phyloP scores from a whole-genome alignment of 2,113 vertebrate species.

The Muntiacus reevesi region DNA sequence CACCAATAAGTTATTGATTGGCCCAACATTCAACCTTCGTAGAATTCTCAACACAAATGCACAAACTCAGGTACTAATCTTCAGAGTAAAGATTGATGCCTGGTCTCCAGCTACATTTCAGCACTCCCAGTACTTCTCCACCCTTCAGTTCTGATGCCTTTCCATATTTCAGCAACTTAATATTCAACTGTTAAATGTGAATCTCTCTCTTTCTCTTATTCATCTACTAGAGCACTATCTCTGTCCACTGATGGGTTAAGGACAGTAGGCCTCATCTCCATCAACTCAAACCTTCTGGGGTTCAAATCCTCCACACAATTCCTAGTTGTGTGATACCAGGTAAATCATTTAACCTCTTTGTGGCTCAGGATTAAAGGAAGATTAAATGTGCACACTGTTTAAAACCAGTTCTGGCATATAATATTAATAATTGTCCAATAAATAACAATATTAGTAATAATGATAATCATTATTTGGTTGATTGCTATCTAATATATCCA shows the following conservation, averaged over 20 bases:
- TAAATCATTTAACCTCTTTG: neutral
- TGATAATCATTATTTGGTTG: neutral
- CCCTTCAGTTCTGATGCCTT: neutral
- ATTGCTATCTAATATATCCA: neutral
- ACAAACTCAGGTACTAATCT: neutral
- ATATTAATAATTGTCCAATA: neutral
- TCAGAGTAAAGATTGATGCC: neutral
- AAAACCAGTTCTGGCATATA: neutral
- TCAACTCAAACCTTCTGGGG: neutral
- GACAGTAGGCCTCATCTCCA: neutral
- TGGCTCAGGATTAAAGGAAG: conserved; percentile 1
- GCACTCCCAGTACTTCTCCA: neutral
- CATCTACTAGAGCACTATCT: neutral
- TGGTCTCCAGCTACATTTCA: neutral
- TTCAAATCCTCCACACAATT: neutral
- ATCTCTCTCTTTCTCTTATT: neutral
- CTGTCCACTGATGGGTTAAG: neutral
- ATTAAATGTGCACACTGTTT: neutral
- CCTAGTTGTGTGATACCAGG: neutral
- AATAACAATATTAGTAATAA: neutral
- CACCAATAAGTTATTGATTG: neutral
- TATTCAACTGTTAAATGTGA: neutral
- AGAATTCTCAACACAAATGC: neutral
- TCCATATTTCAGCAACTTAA: neutral
- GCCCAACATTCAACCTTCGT: neutral